A percentile compares a stretch with the other conserved stretches of the same genome.
These are phyloP conservation scores for Myiothlypis chrysogaster DNA, from an alignment of 2,797 vertebrate species.

Conservation along the genomic window DNA sequence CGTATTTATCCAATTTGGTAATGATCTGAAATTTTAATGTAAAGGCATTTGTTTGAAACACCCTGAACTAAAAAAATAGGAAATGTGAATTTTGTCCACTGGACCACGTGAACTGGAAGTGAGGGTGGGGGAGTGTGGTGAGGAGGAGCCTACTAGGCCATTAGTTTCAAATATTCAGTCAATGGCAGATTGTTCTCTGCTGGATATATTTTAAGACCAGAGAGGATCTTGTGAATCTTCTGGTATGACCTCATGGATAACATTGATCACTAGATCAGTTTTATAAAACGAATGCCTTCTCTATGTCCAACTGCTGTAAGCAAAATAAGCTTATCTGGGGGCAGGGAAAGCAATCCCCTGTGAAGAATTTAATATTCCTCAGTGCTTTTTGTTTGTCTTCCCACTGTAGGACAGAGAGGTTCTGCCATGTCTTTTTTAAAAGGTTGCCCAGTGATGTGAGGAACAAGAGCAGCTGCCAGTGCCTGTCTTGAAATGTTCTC, in stretches of 20 bases:
- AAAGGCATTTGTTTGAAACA: not conserved
- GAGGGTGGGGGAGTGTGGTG: not conserved
- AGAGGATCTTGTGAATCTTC: not conserved
- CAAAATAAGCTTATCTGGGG: not conserved
- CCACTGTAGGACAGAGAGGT: not conserved
- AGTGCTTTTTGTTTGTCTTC: not conserved
- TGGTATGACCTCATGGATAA: not conserved
- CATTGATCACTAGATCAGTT: not conserved
- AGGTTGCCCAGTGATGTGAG: not conserved
- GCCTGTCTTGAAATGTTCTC: not conserved
- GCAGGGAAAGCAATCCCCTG: not conserved
- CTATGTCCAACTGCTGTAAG: not conserved
- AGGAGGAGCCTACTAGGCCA: not conserved
- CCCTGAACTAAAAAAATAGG: not conserved
- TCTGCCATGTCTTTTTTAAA: not conserved
- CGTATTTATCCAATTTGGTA: not conserved
- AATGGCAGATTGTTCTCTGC: slow-evolving; percentile 26
- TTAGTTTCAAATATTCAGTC: not conserved
- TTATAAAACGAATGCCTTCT: not conserved
- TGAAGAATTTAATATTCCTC: not conserved
- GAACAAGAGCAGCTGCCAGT: not conserved
- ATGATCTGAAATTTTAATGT: not conserved
- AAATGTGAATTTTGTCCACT: not conserved
- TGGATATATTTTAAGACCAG: slow-evolving; percentile 16
- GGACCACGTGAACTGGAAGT: not conserved